Conservation (phyloP, 2,113 vertebrate species). For the Pseudopodoces humilis region DNA sequence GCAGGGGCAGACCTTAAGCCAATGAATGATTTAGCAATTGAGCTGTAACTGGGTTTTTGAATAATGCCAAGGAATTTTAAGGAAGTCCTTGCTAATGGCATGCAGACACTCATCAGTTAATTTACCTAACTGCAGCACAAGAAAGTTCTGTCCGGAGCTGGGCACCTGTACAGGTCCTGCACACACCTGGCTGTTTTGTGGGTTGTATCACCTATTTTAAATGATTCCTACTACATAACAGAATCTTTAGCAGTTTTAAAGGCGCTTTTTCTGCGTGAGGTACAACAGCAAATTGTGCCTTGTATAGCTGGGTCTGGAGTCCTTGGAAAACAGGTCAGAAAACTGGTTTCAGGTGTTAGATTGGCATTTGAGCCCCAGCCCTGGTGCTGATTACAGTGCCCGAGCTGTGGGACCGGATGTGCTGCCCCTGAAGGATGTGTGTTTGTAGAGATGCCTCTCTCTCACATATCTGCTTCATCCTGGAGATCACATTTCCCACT, state of each 20-base stretch:
- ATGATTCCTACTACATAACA: accelerated
- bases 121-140: neutral
- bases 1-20: neutral
- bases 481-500: neutral
- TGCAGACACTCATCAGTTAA: neutral
- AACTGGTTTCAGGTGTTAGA: neutral
- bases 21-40: neutral
- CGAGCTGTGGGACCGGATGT: neutral
- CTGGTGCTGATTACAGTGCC: neutral
- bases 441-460: neutral
- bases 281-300: neutral
- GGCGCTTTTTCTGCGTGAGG: neutral
- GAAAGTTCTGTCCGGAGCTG: accelerated
- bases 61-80: neutral
- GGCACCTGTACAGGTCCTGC: neutral
- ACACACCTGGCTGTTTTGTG: neutral
- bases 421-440: neutral
- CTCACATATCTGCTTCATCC: neutral
- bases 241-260: neutral
- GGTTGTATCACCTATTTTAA: neutral
- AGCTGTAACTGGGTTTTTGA: neutral
- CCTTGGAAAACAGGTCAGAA: neutral
- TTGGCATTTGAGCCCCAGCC: neutral
- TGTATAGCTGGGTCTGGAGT: neutral
- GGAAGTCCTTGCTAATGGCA: neutral